phyloP scores from a whole-genome alignment of 2,797 vertebrate genomes.

The Urocyon cinereoargenteus region DNA sequence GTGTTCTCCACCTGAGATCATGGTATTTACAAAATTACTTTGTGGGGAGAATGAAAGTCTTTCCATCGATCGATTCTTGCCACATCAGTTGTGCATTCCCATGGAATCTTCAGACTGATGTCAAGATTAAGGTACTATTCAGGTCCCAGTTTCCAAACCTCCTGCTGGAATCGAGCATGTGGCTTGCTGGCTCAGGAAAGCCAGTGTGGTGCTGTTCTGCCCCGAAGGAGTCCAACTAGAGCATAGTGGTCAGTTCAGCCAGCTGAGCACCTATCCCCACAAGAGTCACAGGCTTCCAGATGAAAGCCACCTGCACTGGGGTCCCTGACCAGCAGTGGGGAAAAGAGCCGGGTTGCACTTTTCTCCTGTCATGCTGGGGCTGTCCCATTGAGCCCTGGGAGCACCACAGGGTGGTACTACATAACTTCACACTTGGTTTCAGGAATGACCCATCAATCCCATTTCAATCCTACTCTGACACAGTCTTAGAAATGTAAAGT shows the following conservation, averaged over 20 bases:
- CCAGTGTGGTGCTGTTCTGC: too few relatives aligned
- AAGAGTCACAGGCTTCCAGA: slow-evolving; percentile 48
- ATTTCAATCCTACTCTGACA: not conserved
- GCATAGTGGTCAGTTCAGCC: slow-evolving; percentile 56
- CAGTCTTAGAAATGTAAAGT: not conserved
- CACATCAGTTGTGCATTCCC: not conserved
- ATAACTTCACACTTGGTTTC: not conserved
- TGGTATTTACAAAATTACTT: not conserved
- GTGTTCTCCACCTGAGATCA: slow-evolving; percentile 30
- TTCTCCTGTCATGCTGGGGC: not conserved
- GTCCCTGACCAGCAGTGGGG: slow-evolving; percentile 65
- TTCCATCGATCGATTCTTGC: too few relatives aligned
- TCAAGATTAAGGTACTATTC: slow-evolving; percentile 56
- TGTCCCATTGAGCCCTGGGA: not conserved
- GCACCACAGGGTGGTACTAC: not conserved
- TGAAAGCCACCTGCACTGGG: slow-evolving; percentile 70
- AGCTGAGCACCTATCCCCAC: not conserved
- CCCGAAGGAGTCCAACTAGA: slow-evolving; percentile 62
- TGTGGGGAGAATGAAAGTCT: not conserved
- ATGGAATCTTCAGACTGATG: slow-evolving; percentile 69
- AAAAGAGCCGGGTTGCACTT: slow-evolving; percentile 68
- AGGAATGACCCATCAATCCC: not conserved
- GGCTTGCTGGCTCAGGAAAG: not conserved
- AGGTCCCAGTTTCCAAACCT: slow-evolving; percentile 57
- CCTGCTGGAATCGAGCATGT: slow-evolving; percentile 40